Evolutionary conservation across 53 echinoderm and acorn worm genomes (phyloP).

Genomic region (Echinarachnius parma): DNA sequence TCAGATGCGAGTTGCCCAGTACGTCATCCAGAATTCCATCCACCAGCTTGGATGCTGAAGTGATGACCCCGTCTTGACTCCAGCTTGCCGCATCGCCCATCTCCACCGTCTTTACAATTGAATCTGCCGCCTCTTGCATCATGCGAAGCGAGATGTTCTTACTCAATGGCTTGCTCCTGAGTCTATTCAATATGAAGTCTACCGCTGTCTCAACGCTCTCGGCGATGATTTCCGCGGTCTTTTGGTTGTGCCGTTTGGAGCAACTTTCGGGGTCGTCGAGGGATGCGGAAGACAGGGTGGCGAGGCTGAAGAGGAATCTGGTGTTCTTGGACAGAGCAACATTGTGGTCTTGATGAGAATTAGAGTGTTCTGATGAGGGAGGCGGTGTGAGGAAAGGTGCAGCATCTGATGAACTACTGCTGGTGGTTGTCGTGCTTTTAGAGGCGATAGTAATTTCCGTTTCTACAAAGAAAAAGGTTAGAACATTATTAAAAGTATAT

Average conservation of each 20-base stretch:
- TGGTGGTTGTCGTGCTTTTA: background rate
- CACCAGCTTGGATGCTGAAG: background rate
- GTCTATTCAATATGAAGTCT: background rate
- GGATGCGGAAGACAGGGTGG: background rate
- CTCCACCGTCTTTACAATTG: conserved; percentile 6
- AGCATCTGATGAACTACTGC: background rate
- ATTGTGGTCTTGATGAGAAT: conserved; percentile 22
- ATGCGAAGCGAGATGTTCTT: background rate
- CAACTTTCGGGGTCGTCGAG: background rate
- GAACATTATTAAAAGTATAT: no score
- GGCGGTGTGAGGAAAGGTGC: conserved; percentile 13
- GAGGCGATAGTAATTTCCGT: background rate
- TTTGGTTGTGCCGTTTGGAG: background rate
- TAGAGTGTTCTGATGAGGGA: conserved; percentile 19
- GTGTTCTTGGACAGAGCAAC: conserved; percentile 25
- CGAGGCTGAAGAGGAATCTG: conserved; percentile 14
- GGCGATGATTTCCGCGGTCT: background rate
- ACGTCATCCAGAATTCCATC: background rate
- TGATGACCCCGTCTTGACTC: background rate
- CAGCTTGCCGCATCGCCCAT: background rate
- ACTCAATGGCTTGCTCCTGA: background rate
- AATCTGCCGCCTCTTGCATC: conserved; percentile 12
- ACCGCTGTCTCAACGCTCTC: conserved; percentile 5
- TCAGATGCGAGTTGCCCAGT: conserved; percentile 9
- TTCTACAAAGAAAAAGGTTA: background rate